Evolutionary conservation across 2,888 invertebrate genomes (phyloP).

Genomic region (Drosophila ezoana): DNA sequence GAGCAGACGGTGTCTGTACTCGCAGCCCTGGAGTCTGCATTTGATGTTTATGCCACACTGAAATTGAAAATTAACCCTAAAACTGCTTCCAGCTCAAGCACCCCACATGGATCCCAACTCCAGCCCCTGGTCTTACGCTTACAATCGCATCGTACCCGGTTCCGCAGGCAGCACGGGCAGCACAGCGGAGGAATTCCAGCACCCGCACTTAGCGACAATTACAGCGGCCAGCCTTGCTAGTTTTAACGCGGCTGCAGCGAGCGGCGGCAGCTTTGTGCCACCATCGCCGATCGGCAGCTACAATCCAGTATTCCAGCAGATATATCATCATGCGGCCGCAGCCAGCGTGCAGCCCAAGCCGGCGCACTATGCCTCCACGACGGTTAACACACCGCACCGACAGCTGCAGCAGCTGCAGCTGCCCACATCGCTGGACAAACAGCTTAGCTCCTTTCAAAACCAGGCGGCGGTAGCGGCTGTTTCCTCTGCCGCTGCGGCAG

Average conservation of each 20-base stretch:
- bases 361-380: slow-evolving; percentile 89
- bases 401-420: slow-evolving; percentile 88
- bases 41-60: slow-evolving; percentile 30
- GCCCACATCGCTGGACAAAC: slow-evolving; percentile 85
- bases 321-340: slow-evolving; percentile 91
- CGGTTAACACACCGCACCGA: slow-evolving; percentile 88
- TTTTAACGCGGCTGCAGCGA: slow-evolving; percentile 85
- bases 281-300: slow-evolving; percentile 90
- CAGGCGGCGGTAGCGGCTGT: slow-evolving; percentile 81
- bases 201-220: slow-evolving; percentile 88
- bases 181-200: slow-evolving; percentile 89
- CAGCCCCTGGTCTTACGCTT: slow-evolving; percentile 94
- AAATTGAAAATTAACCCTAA: slow-evolving; percentile 26
- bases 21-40: slow-evolving; percentile 37
- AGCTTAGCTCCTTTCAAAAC: slow-evolving; percentile 82
- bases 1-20: slow-evolving; percentile 25
- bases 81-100: slow-evolving; percentile 51
- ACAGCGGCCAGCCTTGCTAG: slow-evolving; percentile 87
- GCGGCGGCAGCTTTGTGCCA: slow-evolving; percentile 87
- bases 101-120: slow-evolving; percentile 91
- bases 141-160: slow-evolving; percentile 91
- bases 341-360: slow-evolving; percentile 87
- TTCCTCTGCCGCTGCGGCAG: slow-evolving; percentile 80
- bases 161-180: slow-evolving; percentile 88
- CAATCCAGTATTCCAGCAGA: slow-evolving; percentile 92